These are phyloP conservation scores for Drosophila asahinai DNA, from an alignment of 1,140 invertebrate species.

Conservation along the genomic window DNA sequence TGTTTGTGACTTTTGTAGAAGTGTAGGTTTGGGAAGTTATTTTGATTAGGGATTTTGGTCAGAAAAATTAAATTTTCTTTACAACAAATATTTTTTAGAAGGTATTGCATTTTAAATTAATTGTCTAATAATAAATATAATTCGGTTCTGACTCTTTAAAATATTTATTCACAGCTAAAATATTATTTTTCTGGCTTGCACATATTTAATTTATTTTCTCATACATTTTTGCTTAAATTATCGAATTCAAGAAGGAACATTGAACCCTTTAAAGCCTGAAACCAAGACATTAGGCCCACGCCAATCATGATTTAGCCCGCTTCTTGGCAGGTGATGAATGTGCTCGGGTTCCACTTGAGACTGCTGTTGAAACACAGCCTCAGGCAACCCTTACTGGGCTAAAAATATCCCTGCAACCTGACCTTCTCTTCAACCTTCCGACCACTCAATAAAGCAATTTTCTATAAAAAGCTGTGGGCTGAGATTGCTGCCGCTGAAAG, in stretches of 20 bases:
- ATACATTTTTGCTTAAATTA: background rate
- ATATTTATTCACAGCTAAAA: background rate
- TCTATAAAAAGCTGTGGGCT: constrained; percentile 34
- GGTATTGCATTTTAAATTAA: background rate
- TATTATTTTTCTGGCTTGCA: background rate
- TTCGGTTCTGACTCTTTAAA: background rate
- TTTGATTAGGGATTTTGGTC: background rate
- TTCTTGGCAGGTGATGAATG: constrained; percentile 35
- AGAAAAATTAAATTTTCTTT: background rate
- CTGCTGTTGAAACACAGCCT: background rate
- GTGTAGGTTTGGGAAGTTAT: background rate
- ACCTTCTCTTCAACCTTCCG: constrained; percentile 50
- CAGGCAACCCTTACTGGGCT: constrained; percentile 13
- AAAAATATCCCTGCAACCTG: constrained; percentile 7
- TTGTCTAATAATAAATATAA: background rate
- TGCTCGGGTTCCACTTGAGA: background rate
- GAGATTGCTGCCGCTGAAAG: constrained; percentile 59
- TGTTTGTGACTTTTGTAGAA: constrained; percentile 17
- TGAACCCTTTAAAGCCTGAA: background rate
- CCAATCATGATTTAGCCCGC: constrained; percentile 19
- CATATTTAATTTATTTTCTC: background rate
- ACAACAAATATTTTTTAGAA: background rate
- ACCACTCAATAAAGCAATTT: constrained; percentile 71
- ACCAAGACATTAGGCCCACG: constrained; percentile 4
- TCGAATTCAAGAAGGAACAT: background rate